Conservation (phyloP, 2,888 invertebrate species). For the Anthoptus insignis region DNA sequence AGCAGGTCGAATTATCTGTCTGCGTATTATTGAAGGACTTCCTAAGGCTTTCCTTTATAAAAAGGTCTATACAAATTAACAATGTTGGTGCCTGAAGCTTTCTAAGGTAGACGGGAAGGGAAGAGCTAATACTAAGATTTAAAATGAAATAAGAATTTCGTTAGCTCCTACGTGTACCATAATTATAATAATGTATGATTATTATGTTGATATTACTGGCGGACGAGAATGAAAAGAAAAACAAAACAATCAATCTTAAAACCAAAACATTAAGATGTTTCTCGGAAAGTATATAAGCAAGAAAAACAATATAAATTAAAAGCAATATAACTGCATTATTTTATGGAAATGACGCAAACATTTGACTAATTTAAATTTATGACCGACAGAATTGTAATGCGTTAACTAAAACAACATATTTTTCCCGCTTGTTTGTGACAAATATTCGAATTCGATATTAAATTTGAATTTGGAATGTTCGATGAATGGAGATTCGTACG, state of each 20-base stretch:
- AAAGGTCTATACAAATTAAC: too few relatives aligned
- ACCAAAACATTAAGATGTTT: background rate
- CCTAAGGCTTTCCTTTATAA: background rate
- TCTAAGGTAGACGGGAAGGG: too few relatives aligned
- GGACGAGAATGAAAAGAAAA: too few relatives aligned
- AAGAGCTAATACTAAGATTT: too few relatives aligned
- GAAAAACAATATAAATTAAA: background rate
- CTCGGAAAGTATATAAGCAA: background rate
- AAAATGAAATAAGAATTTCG: too few relatives aligned
- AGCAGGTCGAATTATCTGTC: background rate
- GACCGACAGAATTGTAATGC: background rate
- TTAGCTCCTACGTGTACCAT: too few relatives aligned
- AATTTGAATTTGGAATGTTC: slow-evolving; percentile 30
- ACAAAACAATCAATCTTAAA: background rate
- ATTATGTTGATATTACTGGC: too few relatives aligned
- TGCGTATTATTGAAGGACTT: too few relatives aligned
- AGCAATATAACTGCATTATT: background rate
- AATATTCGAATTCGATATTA: slow-evolving; percentile 7
- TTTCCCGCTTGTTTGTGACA: background rate
- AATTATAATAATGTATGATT: too few relatives aligned
- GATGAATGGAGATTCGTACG: slow-evolving; percentile 16
- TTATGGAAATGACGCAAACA: background rate
- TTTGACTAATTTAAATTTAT: background rate
- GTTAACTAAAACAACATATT: background rate
- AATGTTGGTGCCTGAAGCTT: too few relatives aligned